phyloP scores from a whole-genome alignment of 2,888 invertebrate species.

The Troilus luridus region DNA sequence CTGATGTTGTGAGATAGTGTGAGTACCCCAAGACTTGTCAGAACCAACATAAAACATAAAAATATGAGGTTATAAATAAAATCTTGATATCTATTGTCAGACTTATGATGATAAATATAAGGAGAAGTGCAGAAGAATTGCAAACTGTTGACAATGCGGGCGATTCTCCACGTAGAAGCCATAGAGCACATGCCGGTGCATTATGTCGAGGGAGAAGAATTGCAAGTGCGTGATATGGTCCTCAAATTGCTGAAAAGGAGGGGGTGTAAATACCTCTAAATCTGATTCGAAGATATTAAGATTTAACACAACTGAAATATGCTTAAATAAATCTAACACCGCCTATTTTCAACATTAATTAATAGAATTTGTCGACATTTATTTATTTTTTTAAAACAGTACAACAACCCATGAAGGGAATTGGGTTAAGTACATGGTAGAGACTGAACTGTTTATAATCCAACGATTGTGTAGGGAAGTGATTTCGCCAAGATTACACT shows the following conservation, averaged over 20 bases:
- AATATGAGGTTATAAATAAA: background rate
- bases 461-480: too few species aligned
- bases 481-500: too few species aligned
- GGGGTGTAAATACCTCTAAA: background rate
- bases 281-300: background rate
- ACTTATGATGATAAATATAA: conserved; percentile 8
- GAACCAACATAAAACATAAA: too few species aligned
- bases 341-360: too few species aligned
- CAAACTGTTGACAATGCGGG: background rate
- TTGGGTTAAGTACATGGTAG: too few species aligned
- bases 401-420: too few species aligned
- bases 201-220: conserved; percentile 14
- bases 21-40: too few species aligned
- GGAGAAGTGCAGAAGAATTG: background rate
- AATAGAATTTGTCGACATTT: too few species aligned
- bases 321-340: too few species aligned
- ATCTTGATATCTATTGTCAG: background rate
- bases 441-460: too few species aligned
- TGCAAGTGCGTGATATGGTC: background rate
- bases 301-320: background rate
- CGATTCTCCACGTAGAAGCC: background rate
- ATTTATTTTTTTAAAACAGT: too few species aligned
- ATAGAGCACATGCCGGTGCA: background rate
- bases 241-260: background rate
- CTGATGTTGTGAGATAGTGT: too few species aligned